Evolutionary conservation across 2,888 invertebrate species (phyloP).

Genomic region (Thecophora atra): DNA sequence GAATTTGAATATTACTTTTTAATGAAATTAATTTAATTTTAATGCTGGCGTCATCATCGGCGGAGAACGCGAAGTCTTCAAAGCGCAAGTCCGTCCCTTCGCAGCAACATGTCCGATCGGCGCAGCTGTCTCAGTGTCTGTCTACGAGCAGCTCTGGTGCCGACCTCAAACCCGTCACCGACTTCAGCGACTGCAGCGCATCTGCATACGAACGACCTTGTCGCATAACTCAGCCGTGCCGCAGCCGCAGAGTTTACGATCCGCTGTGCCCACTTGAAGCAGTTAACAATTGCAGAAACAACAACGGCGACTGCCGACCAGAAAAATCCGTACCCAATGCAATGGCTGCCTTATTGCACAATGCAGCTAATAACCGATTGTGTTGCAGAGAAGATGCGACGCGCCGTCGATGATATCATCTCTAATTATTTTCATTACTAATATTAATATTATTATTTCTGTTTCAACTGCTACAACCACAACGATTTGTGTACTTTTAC

Average conservation of each 20-base stretch:
- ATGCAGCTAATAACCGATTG: neutral
- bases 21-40: conserved; percentile 22
- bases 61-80: neutral
- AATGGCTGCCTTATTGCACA: too few relatives aligned
- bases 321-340: neutral
- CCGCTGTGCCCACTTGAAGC: conserved; percentile 10
- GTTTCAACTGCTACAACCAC: neutral
- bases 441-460: conserved; percentile 22
- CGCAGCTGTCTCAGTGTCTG: conserved; percentile 15
- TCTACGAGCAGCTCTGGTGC: neutral
- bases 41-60: conserved; percentile 18
- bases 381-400: neutral
- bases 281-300: conserved; percentile 1
- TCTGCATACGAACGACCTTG: conserved; percentile 35
- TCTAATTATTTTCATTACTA: conserved; percentile 31
- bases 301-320: neutral
- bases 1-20: conserved; percentile 7
- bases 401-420: conserved; percentile 33
- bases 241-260: conserved; percentile 8
- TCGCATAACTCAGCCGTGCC: conserved; percentile 25
- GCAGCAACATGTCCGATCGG: neutral
- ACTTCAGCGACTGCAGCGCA: conserved; percentile 10
- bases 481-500: neutral
- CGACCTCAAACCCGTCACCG: neutral
- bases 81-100: conserved; percentile 9